These are phyloP conservation scores for Amazona vittata DNA, from an alignment of 2,113 vertebrate species.

Conservation along the genomic window DNA sequence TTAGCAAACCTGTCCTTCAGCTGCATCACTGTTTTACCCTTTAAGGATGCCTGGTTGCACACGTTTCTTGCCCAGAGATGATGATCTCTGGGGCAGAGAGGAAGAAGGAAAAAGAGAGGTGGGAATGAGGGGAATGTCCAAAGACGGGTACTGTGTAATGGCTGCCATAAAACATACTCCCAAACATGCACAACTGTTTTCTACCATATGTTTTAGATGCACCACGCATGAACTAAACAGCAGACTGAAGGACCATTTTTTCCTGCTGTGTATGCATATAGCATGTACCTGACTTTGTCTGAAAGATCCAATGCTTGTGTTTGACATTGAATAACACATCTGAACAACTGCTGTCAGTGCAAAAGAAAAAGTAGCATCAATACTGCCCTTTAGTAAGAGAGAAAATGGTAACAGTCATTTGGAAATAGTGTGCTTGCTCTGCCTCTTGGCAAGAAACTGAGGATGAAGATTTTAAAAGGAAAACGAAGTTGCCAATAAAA, in stretches of 20 bases:
- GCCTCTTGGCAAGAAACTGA: neutral
- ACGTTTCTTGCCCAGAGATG: neutral
- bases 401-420: neutral
- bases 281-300: neutral
- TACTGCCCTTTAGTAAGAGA: neutral
- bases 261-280: accelerated
- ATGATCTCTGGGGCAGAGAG: neutral
- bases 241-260: neutral
- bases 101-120: neutral
- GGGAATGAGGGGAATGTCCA: neutral
- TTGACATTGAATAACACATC: neutral
- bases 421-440: neutral
- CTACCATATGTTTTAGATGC: neutral
- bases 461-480: neutral
- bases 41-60: neutral
- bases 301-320: neutral
- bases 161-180: neutral
- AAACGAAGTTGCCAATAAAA: neutral
- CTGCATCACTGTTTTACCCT: neutral
- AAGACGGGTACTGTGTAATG: neutral
- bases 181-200: neutral
- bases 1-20: neutral
- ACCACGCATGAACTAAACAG: neutral
- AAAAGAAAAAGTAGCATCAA: neutral
- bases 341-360: neutral